These are phyloP conservation scores for Crocidura indochinensis DNA, from an alignment of 2,797 vertebrate genomes.

Conservation along the genomic window DNA sequence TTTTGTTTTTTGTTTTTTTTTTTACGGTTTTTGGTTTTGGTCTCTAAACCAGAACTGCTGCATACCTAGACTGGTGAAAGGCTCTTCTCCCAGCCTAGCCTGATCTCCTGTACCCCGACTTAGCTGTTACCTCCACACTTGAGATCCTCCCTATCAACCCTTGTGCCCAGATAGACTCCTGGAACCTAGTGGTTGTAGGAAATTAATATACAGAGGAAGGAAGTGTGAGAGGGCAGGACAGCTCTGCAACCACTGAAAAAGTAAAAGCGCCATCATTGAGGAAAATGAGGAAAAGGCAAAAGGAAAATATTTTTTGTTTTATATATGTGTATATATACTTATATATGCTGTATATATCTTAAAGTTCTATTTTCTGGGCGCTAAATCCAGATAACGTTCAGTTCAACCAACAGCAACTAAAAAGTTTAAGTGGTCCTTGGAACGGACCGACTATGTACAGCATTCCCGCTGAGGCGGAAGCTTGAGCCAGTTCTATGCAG, in stretches of 20 bases:
- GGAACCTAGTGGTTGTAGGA: conserved; percentile 70
- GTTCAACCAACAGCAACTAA: conserved; percentile 93
- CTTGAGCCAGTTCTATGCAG: conserved; percentile 73
- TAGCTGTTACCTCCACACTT: conserved; percentile 34
- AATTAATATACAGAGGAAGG: conserved; percentile 82
- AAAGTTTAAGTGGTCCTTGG: conserved; percentile 92
- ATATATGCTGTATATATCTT: conserved; percentile 85
- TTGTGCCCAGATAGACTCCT: conserved; percentile 69
- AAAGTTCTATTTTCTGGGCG: conserved; percentile 82
- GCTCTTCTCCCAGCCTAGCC: background rate
- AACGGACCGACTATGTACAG: conserved; percentile 97
- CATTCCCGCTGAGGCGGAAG: conserved; percentile 92
- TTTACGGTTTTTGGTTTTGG: conserved; percentile 53
- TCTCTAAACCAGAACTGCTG: conserved; percentile 57
- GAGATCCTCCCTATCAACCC: conserved; percentile 51
- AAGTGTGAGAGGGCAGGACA: conserved; percentile 67
- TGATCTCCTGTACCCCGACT: conserved; percentile 46
- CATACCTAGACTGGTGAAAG: background rate
- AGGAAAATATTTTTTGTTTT: conserved; percentile 77
- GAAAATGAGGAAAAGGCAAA: conserved; percentile 64
- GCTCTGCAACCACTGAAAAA: conserved; percentile 78
- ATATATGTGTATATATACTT: conserved; percentile 77
- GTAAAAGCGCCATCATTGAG: conserved; percentile 69
- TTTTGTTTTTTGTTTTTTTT: conserved; percentile 81
- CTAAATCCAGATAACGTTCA: conserved; percentile 87